Base-by-base conservation (phyloP, 2,113 vertebrate genomes). In the Bubalus kerabau region DNA sequence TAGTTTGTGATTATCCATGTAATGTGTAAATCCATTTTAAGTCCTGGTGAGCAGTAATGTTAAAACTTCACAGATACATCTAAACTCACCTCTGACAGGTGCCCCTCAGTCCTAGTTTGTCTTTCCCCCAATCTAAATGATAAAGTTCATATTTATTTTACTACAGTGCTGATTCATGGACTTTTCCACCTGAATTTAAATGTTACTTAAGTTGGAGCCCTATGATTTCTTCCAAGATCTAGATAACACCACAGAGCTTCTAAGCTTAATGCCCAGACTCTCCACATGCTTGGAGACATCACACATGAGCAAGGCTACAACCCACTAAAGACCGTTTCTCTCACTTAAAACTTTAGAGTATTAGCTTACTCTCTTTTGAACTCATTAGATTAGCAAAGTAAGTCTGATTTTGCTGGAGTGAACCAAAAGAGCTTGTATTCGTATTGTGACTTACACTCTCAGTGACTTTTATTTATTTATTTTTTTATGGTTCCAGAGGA, bases 401-500 rank as follows among this genome's bases (percentile, higher is more conserved):
- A 19, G 13, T 82, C 67, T 97, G 56, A 93, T 46, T 82, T 50
- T 89, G 62, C 9, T 21, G 19, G n/a, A 19, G 3, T 89, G 83
- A 48, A 62, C 71, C 43, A 28, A 56, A 54, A 60, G 85, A 40
- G 3, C 46, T 89, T 89, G 64, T 36, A 16, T 83, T 91, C 43
- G 46, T 85, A 7, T 74, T 57, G 6, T 88, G 16, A 71, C 67
- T 17, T 26, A n/a, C 83, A 2, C 62, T 57, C 32, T 26, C 67
- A 26, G 23, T 78, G 21, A 46, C 28, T 62, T 60, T 64, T 78
- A 30, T n/a, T n/a, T 5, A 91, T 80, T 40, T 40, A 28, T 60
- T 54, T 90, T 78, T 36, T 7, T 94, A 59, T 91, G 92, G 9
- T 96, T 98, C 50, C 98, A 99, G 99, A 99, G 97, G 99, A 99